A percentile compares a stretch with the other conserved stretches of the same genome.
Evolutionary conservation across 2,113 vertebrate species (phyloP).

Genomic region (Macaca fascicularis): DNA sequence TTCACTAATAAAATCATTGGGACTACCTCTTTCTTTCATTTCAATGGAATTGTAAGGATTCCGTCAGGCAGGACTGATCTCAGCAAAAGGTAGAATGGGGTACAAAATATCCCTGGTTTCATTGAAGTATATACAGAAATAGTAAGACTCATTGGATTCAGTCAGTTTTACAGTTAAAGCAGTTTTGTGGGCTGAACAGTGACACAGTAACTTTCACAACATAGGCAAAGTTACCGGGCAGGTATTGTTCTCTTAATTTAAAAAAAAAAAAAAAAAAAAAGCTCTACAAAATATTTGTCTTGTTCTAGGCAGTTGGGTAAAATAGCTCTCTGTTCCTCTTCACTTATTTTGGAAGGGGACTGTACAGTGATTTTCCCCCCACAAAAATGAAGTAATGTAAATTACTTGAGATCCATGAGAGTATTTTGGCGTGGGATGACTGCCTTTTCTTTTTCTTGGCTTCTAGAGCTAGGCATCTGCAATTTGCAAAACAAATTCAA

Average conservation of each 20-base stretch:
- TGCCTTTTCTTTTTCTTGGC: conserved; percentile 71
- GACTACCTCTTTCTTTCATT: background rate
- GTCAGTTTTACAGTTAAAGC: conserved; percentile 2
- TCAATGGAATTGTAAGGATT: background rate
- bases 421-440: conserved; percentile 35
- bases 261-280: background rate
- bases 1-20: conserved; percentile 17
- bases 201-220: background rate
- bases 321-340: conserved; percentile 37
- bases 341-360: conserved; percentile 29
- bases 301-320: conserved; percentile 4
- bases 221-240: conserved; percentile 14
- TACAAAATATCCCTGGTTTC: background rate
- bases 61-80: background rate
- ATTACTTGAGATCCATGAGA: conserved; percentile 37
- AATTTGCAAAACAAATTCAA: conserved; percentile 76
- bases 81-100: background rate
- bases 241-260: conserved; percentile 36
- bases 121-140: background rate
- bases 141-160: background rate
- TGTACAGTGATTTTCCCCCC: background rate
- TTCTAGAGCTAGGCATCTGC: conserved; percentile 67
- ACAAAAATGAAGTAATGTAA: conserved; percentile 54
- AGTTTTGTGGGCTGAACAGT: conserved; percentile 4
- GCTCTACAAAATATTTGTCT: conserved; percentile 12